Conservation (phyloP, 1,140 invertebrate species). For the Cydia splendana region DNA sequence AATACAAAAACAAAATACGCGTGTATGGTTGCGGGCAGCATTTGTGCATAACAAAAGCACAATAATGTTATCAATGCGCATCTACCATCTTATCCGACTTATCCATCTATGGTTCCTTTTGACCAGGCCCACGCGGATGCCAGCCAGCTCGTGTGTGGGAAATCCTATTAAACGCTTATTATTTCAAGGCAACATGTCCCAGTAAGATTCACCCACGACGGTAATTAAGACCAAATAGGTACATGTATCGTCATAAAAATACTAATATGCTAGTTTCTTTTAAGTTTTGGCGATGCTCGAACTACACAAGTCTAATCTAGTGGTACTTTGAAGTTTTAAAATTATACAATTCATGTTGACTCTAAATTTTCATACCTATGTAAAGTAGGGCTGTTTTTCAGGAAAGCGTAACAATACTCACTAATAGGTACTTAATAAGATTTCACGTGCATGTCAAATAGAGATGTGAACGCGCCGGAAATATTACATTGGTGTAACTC, state of each 20-base stretch:
- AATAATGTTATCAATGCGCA: conserved; percentile 6
- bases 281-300: neutral
- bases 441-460: too few relatives aligned
- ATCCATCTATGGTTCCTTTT: conserved; percentile 14
- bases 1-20: neutral
- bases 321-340: neutral
- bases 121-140: conserved; percentile 47
- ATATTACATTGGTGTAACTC: too few relatives aligned
- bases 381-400: too few relatives aligned
- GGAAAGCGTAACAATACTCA: too few relatives aligned
- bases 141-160: conserved; percentile 52
- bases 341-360: neutral
- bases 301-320: neutral
- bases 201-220: conserved; percentile 57
- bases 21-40: neutral
- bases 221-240: conserved; percentile 54
- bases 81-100: neutral
- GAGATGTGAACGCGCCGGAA: too few relatives aligned
- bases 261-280: conserved; percentile 5
- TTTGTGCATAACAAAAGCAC: neutral
- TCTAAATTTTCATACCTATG: neutral
- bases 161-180: conserved; percentile 51
- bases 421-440: too few relatives aligned
- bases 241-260: conserved; percentile 28
- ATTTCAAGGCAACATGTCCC: conserved; percentile 45